These are phyloP conservation scores for Peromyscus attwateri DNA, from an alignment of 2,797 vertebrate species.

Conservation along the genomic window DNA sequence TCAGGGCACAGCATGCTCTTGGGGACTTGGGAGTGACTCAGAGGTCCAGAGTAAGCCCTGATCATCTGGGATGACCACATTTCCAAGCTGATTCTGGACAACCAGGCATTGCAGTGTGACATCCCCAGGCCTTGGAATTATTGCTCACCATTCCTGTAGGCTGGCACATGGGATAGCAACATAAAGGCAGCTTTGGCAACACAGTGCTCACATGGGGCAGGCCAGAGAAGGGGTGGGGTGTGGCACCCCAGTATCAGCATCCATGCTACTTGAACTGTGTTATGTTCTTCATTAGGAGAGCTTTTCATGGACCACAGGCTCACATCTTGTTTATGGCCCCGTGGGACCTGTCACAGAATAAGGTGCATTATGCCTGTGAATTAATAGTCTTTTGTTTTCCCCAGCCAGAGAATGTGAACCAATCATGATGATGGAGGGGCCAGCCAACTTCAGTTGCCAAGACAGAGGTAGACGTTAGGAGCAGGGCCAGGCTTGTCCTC, in stretches of 20 bases:
- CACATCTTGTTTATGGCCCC: neutral
- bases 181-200: neutral
- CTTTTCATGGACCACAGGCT: neutral
- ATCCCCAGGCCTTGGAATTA: neutral
- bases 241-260: rapidly evolving
- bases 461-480: neutral
- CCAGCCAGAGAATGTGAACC: neutral
- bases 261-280: no score
- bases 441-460: neutral
- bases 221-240: neutral
- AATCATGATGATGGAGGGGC: neutral
- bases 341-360: neutral
- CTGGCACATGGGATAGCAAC: neutral
- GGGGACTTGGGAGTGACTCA: neutral
- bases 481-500: neutral
- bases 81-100: constrained; percentile 2
- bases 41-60: neutral
- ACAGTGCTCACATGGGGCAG: neutral
- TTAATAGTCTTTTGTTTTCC: neutral
- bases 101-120: neutral
- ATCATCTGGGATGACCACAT: neutral
- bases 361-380: neutral
- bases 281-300: neutral
- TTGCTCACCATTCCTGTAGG: neutral
- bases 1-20: neutral